Evolutionary conservation across 2,113 vertebrate species (phyloP), one percentile per base, ranked within the genome.

Genomic region (Cichladusa arquata): DNA sequence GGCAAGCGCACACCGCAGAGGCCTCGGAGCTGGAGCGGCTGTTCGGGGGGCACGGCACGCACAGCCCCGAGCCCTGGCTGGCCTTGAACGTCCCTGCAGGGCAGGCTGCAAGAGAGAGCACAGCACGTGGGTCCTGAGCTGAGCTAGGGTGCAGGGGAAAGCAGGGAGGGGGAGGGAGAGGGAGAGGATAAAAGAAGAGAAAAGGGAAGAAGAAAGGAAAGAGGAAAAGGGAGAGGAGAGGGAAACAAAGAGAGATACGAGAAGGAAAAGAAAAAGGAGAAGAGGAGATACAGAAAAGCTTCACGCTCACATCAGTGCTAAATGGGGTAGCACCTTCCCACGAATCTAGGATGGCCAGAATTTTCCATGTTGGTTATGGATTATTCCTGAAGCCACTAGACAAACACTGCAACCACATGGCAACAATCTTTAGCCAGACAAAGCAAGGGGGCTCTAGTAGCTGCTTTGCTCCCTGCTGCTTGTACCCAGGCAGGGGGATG

Each of bases 1-100:
- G 98, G 96, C 99, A 99, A 48, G 98, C 98, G 26, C 99, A 99
- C 97, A 99, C 88, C 47, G 98, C 98, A 5, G 99, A 98, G 0
- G 99, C 99, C 93, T 99, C 99, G 6, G 98, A 93, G 2, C 97
- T 98, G 77, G 99, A 99, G 70, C 99, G 98, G 97, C 99, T 99
- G 98, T 99, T 99, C 47, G 98, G 87, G 50, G 99, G 99, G 58
- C 99, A 99, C 53, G 98, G 99, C 2, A 97, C 94, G 14, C 99
- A 99, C 79, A 98, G 95, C 60, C 99, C 98, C 1, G 97, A 81
- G 5, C 99, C 99, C 96, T 99, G 99, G 95, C 97, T 99, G 51
- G 99, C 99, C 95, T 99, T 99, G 98, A 99, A 99, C 2, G 98
- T 99, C 78, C 99, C 99, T 2, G 98, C 98, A 12, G 99, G 99